phyloP scores from a whole-genome alignment of 2,797 vertebrate genomes.

The Melanotaenia nigrans region DNA sequence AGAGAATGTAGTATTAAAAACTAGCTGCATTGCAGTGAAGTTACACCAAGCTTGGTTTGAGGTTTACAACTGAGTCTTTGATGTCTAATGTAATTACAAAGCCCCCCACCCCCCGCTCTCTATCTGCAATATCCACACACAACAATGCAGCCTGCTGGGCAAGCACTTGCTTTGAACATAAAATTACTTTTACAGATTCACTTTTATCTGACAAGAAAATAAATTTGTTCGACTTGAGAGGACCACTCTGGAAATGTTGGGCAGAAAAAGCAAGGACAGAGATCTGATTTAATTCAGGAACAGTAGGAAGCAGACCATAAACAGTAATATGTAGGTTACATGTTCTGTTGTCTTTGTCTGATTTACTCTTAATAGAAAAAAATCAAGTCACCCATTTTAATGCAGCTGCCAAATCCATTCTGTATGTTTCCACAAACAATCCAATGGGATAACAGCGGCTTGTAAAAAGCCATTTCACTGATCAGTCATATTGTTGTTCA shows the following conservation, averaged over 20 bases:
- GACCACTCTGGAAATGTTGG: conserved; percentile 37
- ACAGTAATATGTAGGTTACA: not conserved
- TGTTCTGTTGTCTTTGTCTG: not conserved
- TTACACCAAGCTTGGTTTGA: conserved; percentile 37
- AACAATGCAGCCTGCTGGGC: conserved; percentile 28
- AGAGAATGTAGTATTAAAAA: conserved; percentile 36
- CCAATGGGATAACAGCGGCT: not conserved
- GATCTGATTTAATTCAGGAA: conserved; percentile 28
- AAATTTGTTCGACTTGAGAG: conserved; percentile 61
- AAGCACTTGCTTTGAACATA: conserved; percentile 59
- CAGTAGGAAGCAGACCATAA: conserved; percentile 27
- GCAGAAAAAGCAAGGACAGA: conserved; percentile 14
- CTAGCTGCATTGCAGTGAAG: conserved; percentile 14
- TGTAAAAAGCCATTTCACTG: conserved; percentile 1
- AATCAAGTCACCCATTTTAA: conserved; percentile 11
- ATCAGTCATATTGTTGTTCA: conserved; percentile 2
- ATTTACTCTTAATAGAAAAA: conserved; percentile 15
- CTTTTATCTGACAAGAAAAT: conserved; percentile 71
- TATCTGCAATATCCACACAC: conserved; percentile 19
- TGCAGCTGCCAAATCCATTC: not conserved
- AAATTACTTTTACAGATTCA: conserved; percentile 75
- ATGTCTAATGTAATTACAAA: conserved; percentile 68
- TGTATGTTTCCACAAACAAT: not conserved
- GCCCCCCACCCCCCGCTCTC: conserved; percentile 31
- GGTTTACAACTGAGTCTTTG: conserved; percentile 52